Evolutionary conservation across 1,140 invertebrate species (phyloP).

Genomic region (Gonatopus flavifemur): DNA sequence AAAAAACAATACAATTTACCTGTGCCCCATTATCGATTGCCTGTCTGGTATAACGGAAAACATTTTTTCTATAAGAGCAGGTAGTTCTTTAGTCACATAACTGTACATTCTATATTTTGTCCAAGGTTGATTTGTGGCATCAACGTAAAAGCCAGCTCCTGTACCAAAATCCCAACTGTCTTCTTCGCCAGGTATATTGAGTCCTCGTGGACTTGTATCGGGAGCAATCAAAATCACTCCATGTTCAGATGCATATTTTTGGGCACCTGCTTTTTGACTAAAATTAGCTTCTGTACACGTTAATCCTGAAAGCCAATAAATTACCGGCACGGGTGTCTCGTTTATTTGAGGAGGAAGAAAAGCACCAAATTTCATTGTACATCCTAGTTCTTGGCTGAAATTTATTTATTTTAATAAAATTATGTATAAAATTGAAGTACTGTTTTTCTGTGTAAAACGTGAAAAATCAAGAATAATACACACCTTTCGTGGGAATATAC

Average conservation of each 20-base stretch:
- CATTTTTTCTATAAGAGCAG: conserved; percentile 73
- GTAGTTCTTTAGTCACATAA: conserved; percentile 91
- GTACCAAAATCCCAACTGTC: conserved; percentile 93
- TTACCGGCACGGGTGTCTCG: conserved; percentile 70
- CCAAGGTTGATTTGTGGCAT: conserved; percentile 91
- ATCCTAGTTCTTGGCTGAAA: conserved; percentile 74
- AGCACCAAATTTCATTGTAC: conserved; percentile 91
- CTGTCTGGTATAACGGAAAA: conserved; percentile 67
- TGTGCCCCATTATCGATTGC: conserved; percentile 85
- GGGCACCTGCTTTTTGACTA: conserved; percentile 91
- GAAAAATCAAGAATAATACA: not conserved
- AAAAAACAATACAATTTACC: conserved; percentile 55
- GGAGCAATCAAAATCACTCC: conserved; percentile 86
- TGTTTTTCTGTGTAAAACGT: no score
- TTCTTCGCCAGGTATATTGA: conserved; percentile 86
- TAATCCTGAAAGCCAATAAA: conserved; percentile 93
- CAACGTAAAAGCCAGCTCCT: conserved; percentile 94
- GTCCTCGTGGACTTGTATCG: conserved; percentile 93
- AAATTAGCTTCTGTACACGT: conserved; percentile 97
- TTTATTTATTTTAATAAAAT: not conserved
- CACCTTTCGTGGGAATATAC: conserved; percentile 83
- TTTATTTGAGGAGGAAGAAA: conserved; percentile 82
- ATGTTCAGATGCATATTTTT: conserved; percentile 81
- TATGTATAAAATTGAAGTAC: not conserved
- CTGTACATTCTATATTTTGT: conserved; percentile 94